Evolutionary conservation across 30 jellyfish, hydroid and myxozoan genomes (phyloP).

Genomic region (Hydra vulgaris): DNA sequence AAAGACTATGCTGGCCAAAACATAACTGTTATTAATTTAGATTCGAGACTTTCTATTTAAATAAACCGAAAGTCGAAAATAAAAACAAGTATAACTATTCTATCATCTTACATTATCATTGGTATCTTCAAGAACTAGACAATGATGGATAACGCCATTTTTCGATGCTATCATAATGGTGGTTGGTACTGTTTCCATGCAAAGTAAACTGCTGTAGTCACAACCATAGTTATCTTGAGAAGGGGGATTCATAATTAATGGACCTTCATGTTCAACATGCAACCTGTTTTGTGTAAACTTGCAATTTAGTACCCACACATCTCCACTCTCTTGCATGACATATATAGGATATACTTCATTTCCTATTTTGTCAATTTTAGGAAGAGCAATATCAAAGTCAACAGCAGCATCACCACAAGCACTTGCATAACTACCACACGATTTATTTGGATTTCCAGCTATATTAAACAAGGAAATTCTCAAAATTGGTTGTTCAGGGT

Average conservation of each 20-base stretch:
- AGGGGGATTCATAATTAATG: slow-evolving; percentile 84
- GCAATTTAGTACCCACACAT: slow-evolving; percentile 55
- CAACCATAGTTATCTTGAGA: slow-evolving; percentile 90
- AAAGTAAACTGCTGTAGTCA: slow-evolving; percentile 51
- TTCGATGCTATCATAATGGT: slow-evolving; percentile 66
- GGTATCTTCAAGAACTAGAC: slow-evolving; percentile 57
- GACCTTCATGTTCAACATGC: slow-evolving; percentile 59
- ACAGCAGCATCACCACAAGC: slow-evolving; percentile 89
- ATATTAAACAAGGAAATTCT: slow-evolving; percentile 37
- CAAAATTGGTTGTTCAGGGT: slow-evolving; percentile 32
- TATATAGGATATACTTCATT: slow-evolving; percentile 39
- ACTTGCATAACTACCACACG: slow-evolving; percentile 40
- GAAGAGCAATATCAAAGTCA: slow-evolving; percentile 61
- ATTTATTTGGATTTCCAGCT: neutral
- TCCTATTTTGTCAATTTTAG: slow-evolving; percentile 14
- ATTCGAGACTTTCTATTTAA: too few species aligned
- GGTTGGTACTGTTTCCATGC: slow-evolving; percentile 73
- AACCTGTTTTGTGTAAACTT: slow-evolving; percentile 56
- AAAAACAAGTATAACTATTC: too few species aligned
- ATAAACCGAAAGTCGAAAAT: neutral
- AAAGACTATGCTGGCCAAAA: too few species aligned
- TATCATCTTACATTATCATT: slow-evolving; percentile 13
- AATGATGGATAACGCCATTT: slow-evolving; percentile 59
- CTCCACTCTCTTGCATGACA: slow-evolving; percentile 91
- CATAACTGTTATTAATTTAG: too few species aligned